Evolutionary conservation across 2,888 invertebrate genomes (phyloP).

Genomic region (Frankliniella intonsa): DNA sequence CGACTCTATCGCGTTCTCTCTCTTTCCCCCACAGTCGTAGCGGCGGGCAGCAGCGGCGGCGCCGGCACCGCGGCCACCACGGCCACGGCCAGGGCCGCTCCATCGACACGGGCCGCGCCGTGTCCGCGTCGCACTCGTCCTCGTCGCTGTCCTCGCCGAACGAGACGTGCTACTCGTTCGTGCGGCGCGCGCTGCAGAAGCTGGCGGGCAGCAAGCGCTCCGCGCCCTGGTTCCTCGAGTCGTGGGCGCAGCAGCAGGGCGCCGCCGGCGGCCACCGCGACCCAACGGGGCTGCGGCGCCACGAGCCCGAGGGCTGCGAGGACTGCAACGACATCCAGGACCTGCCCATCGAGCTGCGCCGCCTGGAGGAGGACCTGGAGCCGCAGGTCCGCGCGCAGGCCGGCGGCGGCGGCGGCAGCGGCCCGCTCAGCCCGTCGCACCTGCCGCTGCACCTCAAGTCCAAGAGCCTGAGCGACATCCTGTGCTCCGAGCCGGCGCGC

Average conservation of each 20-base stretch:
- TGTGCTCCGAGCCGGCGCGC: conserved; percentile 50
- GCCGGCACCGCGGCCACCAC: not conserved
- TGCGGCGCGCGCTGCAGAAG: conserved; percentile 72
- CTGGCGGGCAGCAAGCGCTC: conserved; percentile 63
- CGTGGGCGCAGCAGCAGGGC: conserved; percentile 53
- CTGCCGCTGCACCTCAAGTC: conserved; percentile 62
- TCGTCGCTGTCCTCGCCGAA: conserved; percentile 87
- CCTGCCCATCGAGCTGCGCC: conserved; percentile 80
- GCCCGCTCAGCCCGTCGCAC: conserved; percentile 40
- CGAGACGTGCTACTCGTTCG: conserved; percentile 91
- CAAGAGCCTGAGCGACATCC: conserved; percentile 76
- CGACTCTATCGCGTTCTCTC: too few relatives aligned
- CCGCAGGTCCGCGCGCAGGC: conserved; percentile 29
- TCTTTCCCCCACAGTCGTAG: not conserved
- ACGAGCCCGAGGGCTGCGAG: conserved; percentile 56
- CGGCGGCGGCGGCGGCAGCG: not conserved
- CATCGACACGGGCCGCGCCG: conserved; percentile 57
- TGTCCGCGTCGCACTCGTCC: conserved; percentile 60
- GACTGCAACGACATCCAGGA: conserved; percentile 57
- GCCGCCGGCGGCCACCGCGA: conserved; percentile 36
- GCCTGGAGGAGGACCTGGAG: conserved; percentile 59
- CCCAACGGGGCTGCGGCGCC: conserved; percentile 45
- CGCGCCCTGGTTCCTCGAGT: conserved; percentile 73
- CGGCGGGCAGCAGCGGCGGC: not conserved
- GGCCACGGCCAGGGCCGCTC: conserved; percentile 54